A percentile compares a stretch with the other conserved stretches of the same genome.
Evolutionary conservation across 2,113 vertebrate genomes (phyloP).

Genomic region (Gasterosteus aculeatus): DNA sequence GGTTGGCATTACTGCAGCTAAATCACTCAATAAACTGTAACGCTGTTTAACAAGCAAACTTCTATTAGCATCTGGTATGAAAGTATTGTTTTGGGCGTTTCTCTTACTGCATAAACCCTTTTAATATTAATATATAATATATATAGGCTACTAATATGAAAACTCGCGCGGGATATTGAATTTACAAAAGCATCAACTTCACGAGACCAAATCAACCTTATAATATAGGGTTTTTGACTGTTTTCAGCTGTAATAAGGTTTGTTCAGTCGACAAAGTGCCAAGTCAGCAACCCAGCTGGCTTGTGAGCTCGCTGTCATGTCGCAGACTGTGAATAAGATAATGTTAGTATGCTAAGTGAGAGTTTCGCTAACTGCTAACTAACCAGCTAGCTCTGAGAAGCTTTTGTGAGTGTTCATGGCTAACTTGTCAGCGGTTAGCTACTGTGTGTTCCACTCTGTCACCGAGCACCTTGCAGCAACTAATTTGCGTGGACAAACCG

Average conservation of each 20-base stretch:
- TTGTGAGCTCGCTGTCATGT: no score
- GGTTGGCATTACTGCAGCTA: background rate
- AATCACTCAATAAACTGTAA: background rate
- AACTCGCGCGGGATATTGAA: no score
- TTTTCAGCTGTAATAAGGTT: background rate
- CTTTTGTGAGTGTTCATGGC: background rate
- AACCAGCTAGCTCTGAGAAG: background rate
- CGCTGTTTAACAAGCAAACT: background rate
- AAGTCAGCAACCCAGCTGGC: background rate
- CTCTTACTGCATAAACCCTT: background rate
- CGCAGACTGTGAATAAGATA: no score
- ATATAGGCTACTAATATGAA: no score
- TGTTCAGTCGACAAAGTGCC: background rate
- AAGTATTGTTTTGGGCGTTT: background rate
- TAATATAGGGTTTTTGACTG: background rate
- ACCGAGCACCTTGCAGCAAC: no score
- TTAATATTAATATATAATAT: no score
- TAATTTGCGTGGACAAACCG: no score
- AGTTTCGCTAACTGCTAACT: no score
- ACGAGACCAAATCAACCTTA: background rate
- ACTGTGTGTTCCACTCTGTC: background rate
- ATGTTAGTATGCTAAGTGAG: background rate
- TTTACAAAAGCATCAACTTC: no score
- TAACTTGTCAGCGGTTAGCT: background rate
- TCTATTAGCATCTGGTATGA: background rate